Base-by-base conservation (phyloP, 1,140 invertebrate genomes). In the Pectinophora gossypiella region DNA sequence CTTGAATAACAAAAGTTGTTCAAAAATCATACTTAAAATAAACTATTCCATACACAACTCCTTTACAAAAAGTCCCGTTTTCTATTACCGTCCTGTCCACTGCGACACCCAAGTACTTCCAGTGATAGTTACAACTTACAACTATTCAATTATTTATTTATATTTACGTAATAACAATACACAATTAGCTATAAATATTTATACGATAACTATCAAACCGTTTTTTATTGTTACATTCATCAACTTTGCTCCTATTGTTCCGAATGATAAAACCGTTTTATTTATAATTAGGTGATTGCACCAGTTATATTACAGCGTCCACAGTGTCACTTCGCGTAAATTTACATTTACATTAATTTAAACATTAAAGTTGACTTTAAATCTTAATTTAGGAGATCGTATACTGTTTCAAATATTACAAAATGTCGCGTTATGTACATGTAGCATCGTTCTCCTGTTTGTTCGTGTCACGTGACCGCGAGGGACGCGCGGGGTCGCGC, bases 361-460 rank as follows among this genome's bases (percentile, higher is more conserved):
- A 79, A 83, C 72, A 73, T 77, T 85, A 83, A 84, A 72, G 76
- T 84, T 86, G 83, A 85, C 83, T 86, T 85, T 83, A 76, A 83
- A 82, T 73, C 81, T 85, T 85, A 87, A 76, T 85, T 85, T 87
- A 87, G 84, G 84, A 87, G 84, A 87, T 87, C 84, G 84, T 87
- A 87, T 87, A 87, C 84, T 80, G 79, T 85, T 87, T 87, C 79
- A 86, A 85, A 87, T 87, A 87, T 87, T 87, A 87, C 84, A 87
- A 87, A 86, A 81, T 73, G 79, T 81, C 64, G 81, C 64, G 67
- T 71, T 85, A 83, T 86, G 68, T 86, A 83, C 79, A 86, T 69
- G 54, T 62, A 79, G 79, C 77, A 82, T 79, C 68, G 77, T 74
- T 83, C 80, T 85, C 82, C 82, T 83, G 76, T 79, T 60, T 59